A percentile compares a stretch with the other conserved stretches of the same genome.
Evolutionary conservation across 1,140 invertebrate species (phyloP).

Genomic region (Himalopsyche phryganea): DNA sequence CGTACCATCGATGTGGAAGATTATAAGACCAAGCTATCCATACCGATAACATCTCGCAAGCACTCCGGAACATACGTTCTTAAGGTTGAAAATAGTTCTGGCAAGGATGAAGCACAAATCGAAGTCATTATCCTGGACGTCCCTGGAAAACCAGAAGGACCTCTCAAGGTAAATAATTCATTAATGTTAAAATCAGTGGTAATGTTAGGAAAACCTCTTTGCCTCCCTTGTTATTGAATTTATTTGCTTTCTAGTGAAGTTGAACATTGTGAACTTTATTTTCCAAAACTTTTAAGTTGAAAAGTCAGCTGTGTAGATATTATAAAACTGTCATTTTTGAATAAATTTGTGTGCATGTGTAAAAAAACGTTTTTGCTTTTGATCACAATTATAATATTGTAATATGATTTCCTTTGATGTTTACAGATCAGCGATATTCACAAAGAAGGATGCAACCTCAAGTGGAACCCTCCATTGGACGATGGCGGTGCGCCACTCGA

Average conservation of each 20-base stretch:
- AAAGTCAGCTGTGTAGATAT: too few species aligned
- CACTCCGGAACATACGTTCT: conserved; percentile 84
- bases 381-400: too few species aligned
- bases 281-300: too few species aligned
- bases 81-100: conserved; percentile 88
- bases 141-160: conserved; percentile 87
- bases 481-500: conserved; percentile 91
- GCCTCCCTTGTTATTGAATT: too few species aligned
- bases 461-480: conserved; percentile 90
- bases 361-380: too few species aligned
- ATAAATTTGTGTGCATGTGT: too few species aligned
- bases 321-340: too few species aligned
- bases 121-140: conserved; percentile 84
- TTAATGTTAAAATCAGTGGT: too few species aligned
- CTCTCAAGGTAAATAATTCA: conserved; percentile 78
- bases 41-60: conserved; percentile 68
- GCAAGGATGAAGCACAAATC: conserved; percentile 87
- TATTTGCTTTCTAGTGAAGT: too few species aligned
- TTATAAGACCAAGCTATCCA: conserved; percentile 78
- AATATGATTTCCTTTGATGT: too few species aligned
- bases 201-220: too few species aligned
- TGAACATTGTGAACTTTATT: too few species aligned
- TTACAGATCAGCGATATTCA: conserved; percentile 79
- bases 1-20: conserved; percentile 81
- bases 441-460: conserved; percentile 87